Conservation (phyloP, 2,113 vertebrate species). For the Paratilapia polleni region DNA sequence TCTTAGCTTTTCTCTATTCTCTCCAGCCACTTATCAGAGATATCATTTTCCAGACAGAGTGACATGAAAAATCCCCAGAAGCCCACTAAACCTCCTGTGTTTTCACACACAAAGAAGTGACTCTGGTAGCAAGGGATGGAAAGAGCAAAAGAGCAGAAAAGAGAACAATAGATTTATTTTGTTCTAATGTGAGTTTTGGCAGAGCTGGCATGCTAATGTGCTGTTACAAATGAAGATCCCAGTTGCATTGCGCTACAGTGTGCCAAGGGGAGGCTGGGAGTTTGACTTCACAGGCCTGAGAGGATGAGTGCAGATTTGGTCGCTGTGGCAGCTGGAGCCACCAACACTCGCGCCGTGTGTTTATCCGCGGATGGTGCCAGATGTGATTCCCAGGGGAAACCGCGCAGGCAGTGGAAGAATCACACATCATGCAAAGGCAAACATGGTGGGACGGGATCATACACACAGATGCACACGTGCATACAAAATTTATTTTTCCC, state of each 20-base stretch:
- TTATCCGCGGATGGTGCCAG: constrained; percentile 49
- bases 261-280: constrained; percentile 50
- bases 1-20: constrained; percentile 40
- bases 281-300: constrained; percentile 33
- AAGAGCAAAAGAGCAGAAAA: constrained; percentile 10
- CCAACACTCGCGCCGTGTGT: constrained; percentile 23
- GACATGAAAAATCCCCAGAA: constrained; percentile 54
- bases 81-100: constrained; percentile 18
- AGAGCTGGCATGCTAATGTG: constrained; percentile 19
- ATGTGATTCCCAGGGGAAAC: constrained; percentile 64
- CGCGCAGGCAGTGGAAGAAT: constrained; percentile 21
- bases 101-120: constrained; percentile 58
- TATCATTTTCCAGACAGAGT: constrained; percentile 61
- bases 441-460: background rate
- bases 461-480: background rate
- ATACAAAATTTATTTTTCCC: background rate
- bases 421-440: constrained; percentile 34
- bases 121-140: constrained; percentile 10
- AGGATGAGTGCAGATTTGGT: constrained; percentile 46
- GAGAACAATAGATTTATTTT: constrained; percentile 40
- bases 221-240: constrained; percentile 67
- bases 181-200: constrained; percentile 22
- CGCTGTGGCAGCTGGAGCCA: constrained; percentile 58
- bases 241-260: constrained; percentile 32
- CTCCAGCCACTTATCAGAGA: constrained; percentile 34